A percentile compares a stretch with the other conserved stretches of the same genome.
Conservation (phyloP, 1,140 invertebrate species). For the Dendrolimus punctatus region DNA sequence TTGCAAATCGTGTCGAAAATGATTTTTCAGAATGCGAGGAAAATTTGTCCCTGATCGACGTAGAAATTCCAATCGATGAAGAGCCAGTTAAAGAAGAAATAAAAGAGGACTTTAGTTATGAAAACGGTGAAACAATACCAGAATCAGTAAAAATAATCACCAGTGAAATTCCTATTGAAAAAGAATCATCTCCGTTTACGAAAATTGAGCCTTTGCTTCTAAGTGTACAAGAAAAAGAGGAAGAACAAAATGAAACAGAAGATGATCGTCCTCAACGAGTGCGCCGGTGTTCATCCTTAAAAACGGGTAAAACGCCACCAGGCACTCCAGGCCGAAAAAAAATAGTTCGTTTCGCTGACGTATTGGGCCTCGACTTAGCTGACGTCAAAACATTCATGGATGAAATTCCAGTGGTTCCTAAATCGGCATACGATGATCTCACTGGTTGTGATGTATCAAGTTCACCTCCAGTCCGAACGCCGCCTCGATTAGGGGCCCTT, state of each 20-base stretch:
- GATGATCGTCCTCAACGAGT: constrained; percentile 76
- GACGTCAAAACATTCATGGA: constrained; percentile 92
- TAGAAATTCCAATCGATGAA: constrained; percentile 34
- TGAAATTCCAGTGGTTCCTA: constrained; percentile 90
- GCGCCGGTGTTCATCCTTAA: constrained; percentile 87
- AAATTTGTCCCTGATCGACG: constrained; percentile 46
- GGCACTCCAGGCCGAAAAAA: constrained; percentile 92
- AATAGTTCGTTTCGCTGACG: constrained; percentile 96
- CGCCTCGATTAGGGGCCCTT: constrained; percentile 63
- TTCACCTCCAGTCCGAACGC: constrained; percentile 40
- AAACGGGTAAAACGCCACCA: constrained; percentile 92
- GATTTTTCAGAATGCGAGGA: constrained; percentile 37
- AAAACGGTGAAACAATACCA: constrained; percentile 7
- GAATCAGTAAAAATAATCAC: constrained; percentile 39
- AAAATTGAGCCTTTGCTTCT: constrained; percentile 45
- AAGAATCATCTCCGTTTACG: constrained; percentile 39
- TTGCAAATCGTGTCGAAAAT: constrained; percentile 30
- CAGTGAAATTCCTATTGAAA: constrained; percentile 39
- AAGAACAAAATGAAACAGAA: constrained; percentile 41
- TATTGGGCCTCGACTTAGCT: constrained; percentile 92
- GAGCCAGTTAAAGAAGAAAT: constrained; percentile 10
- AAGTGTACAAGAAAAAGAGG: constrained; percentile 31
- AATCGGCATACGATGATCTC: constrained; percentile 86
- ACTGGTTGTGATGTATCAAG: constrained; percentile 71
- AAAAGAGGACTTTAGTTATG: constrained; percentile 14